Evolutionary conservation across 2,888 invertebrate genomes (phyloP).

Genomic region (Andrena chrysosceles): DNA sequence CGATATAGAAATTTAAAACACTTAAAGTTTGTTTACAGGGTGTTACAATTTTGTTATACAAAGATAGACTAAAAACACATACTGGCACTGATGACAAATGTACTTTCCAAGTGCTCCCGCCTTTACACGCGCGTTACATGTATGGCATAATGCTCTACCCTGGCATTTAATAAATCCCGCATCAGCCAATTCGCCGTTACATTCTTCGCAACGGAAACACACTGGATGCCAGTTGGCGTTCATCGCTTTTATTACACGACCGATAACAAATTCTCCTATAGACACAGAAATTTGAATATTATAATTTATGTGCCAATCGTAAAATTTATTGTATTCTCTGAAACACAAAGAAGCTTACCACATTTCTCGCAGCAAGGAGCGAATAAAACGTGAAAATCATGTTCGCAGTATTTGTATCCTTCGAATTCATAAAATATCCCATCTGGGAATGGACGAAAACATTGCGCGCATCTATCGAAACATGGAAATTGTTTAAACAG

Average conservation of each 20-base stretch:
- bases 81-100: conserved; percentile 99
- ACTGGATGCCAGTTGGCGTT: conserved; percentile 99
- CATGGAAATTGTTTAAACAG: conserved; percentile 4
- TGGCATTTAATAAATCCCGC: conserved; percentile 98
- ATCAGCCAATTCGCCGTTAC: conserved; percentile 96
- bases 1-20: conserved; percentile 31
- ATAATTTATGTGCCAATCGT: conserved; percentile 6
- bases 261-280: conserved; percentile 97
- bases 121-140: conserved; percentile 98
- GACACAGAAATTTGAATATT: conserved; percentile 12
- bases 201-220: conserved; percentile 98
- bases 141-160: conserved; percentile 95
- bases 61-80: conserved; percentile 84
- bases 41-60: conserved; percentile 4
- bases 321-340: not conserved
- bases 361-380: conserved; percentile 95
- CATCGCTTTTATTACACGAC: conserved; percentile 99
- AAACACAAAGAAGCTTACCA: conserved; percentile 84
- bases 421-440: conserved; percentile 99
- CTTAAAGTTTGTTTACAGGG: conserved; percentile 5
- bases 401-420: conserved; percentile 99
- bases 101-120: conserved; percentile 98
- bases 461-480: conserved; percentile 95
- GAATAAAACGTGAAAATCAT: conserved; percentile 98
- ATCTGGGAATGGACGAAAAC: conserved; percentile 98